Base-by-base conservation (phyloP, 2,888 invertebrate species). In the Urechis unicinctus region DNA sequence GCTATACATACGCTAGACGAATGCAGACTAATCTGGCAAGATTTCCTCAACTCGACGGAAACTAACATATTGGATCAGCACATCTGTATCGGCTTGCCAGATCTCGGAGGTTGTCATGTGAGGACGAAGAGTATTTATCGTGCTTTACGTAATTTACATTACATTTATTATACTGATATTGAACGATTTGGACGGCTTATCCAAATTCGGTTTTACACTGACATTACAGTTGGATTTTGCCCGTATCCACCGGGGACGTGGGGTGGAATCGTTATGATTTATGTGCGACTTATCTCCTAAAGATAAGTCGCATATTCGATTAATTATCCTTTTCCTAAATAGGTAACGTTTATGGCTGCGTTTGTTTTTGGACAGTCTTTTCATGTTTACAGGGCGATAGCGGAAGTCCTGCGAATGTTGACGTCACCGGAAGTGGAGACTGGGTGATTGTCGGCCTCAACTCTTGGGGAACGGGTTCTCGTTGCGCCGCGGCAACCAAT, bases 401-500 rank as follows among this genome's bases (percentile, higher is more conserved):
- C 42, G 53, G 53, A 4, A 24, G 24, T 25, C 53, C 53, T 4
- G 53, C 53, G 3, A 9, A 36, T 3, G 22, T 24, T 31, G 53
- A 53, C 28, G 28, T 49, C 13, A 53, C 53, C 25, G 49, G 53
- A 2, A 22, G 24, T 25, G 48, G 41, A 5, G 53, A 53, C 49
- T 53, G 53, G 53, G 26, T 25, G 28, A 36, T 49, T n/a, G 49
- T 36, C 28, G 53, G 53, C 13, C 42, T 53, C 24, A 53, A 53
- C 49, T 53, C 53, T 4, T 53, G 53, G 53, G 53, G 53, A 5
- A 53, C 53, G 5, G 53, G 53, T 3, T 3, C 9, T 22, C 6
- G 53, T 17, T 53, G 53, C 49, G 5, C 53, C 6, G 53, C 53
- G 3, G 53, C 53, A 3, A 53, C 53, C 4, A 53, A 53, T 41